Percentiles rank a stretch among this genome's conserved stretches.
Evolutionary conservation across 2,113 vertebrate species (phyloP).

Genomic region (Daubentonia madagascariensis): DNA sequence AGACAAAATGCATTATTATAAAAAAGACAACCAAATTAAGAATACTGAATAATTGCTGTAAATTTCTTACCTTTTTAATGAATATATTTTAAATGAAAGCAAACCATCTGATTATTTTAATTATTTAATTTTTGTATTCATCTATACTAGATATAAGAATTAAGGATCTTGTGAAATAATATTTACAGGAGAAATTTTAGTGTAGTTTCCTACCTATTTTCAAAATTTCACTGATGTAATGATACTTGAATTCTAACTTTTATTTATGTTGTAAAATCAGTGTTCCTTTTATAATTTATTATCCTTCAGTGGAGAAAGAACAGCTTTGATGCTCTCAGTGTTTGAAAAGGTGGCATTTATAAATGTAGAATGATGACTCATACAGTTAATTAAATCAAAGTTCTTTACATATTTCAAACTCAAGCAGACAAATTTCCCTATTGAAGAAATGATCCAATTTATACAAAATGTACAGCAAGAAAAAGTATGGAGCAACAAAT

Average conservation of each 20-base stretch:
- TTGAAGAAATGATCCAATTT: constrained; percentile 8
- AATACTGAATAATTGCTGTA: neutral
- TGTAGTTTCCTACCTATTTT: neutral
- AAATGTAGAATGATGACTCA: constrained; percentile 1
- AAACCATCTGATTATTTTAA: neutral
- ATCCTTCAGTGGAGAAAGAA: neutral
- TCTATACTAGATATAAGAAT: neutral
- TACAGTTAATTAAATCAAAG: constrained; percentile 29
- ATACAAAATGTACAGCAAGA: neutral
- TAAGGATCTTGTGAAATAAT: neutral
- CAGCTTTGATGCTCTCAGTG: neutral
- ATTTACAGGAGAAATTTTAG: neutral
- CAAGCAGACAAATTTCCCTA: neutral
- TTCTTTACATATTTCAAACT: constrained; percentile 3
- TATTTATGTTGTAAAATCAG: neutral
- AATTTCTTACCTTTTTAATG: neutral
- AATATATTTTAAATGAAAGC: constrained; percentile 9
- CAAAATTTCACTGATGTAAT: neutral
- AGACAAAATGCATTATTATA: neutral
- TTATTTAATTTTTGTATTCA: neutral
- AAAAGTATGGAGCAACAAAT: neutral
- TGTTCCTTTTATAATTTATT: neutral
- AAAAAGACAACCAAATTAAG: neutral
- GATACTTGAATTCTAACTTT: neutral
- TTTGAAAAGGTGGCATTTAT: neutral